Evolutionary conservation across 2,888 invertebrate genomes (phyloP).

Genomic region (Steromphala cineraria): DNA sequence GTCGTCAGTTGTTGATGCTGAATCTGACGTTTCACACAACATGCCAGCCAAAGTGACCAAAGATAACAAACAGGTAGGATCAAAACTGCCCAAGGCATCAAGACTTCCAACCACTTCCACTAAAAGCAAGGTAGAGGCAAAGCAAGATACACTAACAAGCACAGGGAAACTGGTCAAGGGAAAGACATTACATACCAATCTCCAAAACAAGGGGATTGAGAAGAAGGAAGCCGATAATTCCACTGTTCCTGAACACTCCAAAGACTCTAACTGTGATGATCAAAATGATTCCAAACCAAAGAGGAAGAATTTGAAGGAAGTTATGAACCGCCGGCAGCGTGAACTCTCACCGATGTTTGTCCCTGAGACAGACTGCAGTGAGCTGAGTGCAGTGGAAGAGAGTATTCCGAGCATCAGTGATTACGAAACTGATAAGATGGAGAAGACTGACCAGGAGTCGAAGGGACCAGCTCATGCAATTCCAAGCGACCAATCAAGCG

Average conservation of each 20-base stretch:
- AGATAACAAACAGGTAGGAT: background rate
- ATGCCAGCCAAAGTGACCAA: background rate
- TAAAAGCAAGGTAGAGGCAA: background rate
- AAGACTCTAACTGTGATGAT: constrained; percentile 1
- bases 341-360: constrained; percentile 1
- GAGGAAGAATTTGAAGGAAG: constrained; percentile 1
- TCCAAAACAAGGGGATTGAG: too few relatives aligned
- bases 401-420: constrained; percentile 1
- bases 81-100: background rate
- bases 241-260: background rate
- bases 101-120: background rate
- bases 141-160: background rate
- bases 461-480: background rate
- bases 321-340: background rate
- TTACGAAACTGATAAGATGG: background rate
- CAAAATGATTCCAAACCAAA: constrained; percentile 5
- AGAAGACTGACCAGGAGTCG: background rate
- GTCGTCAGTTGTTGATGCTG: constrained; percentile 1
- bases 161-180: too few relatives aligned
- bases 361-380: background rate
- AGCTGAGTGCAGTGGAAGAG: background rate
- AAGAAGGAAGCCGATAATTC: too few relatives aligned
- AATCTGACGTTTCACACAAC: background rate
- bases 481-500: background rate
- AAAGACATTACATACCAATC: too few relatives aligned